A percentile compares a stretch with the other conserved stretches of the same genome.
Evolutionary conservation across 30 jellyfish, hydroid and myxozoan species (phyloP).

Genomic region (Cassiopea andromeda): DNA sequence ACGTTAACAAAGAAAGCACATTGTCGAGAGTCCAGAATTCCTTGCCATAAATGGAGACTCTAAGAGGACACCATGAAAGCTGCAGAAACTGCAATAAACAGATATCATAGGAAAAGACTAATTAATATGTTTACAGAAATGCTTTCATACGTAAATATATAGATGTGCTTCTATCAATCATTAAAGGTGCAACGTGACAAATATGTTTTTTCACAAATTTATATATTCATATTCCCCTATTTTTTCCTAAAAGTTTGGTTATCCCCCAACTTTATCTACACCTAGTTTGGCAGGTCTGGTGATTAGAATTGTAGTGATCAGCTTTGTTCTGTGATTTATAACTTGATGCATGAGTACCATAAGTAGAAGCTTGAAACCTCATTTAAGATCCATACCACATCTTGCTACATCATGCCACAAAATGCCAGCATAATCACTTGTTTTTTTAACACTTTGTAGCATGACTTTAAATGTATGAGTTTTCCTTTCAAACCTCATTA

Average conservation of each 20-base stretch:
- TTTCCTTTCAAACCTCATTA: no score
- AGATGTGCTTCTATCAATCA: not conserved
- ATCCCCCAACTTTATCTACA: not conserved
- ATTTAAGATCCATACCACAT: no score
- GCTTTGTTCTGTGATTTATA: no score
- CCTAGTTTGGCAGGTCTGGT: not conserved
- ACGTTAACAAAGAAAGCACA: constrained; percentile 32
- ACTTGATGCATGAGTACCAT: no score
- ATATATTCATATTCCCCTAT: not conserved
- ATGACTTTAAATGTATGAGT: no score
- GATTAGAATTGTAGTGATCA: no score
- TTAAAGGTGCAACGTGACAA: not conserved
- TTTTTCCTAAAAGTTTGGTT: not conserved
- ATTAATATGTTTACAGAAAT: not conserved
- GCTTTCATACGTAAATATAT: not conserved
- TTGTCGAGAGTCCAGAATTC: constrained; percentile 27
- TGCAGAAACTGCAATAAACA: constrained; percentile 38
- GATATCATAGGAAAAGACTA: not conserved
- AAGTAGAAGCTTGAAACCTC: no score
- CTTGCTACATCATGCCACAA: no score
- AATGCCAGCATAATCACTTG: no score
- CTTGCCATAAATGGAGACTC: constrained; percentile 44
- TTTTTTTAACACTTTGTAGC: no score
- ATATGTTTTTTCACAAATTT: not conserved
- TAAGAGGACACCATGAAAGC: not conserved